Base-by-base conservation (phyloP, 2,888 invertebrate species). In the Oscheius sp. region DNA sequence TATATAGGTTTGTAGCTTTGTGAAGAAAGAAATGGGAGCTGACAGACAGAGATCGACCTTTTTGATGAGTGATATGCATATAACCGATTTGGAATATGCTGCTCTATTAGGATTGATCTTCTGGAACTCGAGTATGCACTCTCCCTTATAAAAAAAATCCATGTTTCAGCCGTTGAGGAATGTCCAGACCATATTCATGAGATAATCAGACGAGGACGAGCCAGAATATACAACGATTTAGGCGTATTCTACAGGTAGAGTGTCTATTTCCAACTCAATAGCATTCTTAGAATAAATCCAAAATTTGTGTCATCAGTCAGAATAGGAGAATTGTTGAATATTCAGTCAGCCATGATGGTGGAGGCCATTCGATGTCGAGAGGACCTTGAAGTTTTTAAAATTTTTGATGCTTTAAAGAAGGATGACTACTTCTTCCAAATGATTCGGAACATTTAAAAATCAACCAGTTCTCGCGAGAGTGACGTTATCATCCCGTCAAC, bases 61-160 rank as follows among this genome's bases (percentile, higher is more conserved):
- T 33, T 20, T 54, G 32, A 54, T 54, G 54, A 54, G 54, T n/a
- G 54, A 54, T n/a, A 54, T 54, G 54, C 33, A 33, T 6, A 54
- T 54, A 20, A 54, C 32, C 4, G 54, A 54, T n/a, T 5, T 54
- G 17, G 54, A 54, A n/a, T 54, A 54, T 20, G 54, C 54, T 20
- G 54, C 54, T 33, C 54, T 54, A 4, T n/a, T 54, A 5, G 54
- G 54, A 33, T 22, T 54, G 2, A 9, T 54, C 1, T 54, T 54
- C 33, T 54, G 54, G 54, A 54, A 54, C 33, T 54, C 54, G 20
- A 54, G 54, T 54, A 14, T 14, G 50, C 30, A 20, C n/a, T 26
- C 17, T n/a, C 20, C 24, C 47, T 22, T 17, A 6, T 5, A 0
- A 17, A 28, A 28, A 33, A n/a, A n/a, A 20, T 17, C 2, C 6